Conservation (phyloP, 2,888 invertebrate species). For the Apamea epomidion region DNA sequence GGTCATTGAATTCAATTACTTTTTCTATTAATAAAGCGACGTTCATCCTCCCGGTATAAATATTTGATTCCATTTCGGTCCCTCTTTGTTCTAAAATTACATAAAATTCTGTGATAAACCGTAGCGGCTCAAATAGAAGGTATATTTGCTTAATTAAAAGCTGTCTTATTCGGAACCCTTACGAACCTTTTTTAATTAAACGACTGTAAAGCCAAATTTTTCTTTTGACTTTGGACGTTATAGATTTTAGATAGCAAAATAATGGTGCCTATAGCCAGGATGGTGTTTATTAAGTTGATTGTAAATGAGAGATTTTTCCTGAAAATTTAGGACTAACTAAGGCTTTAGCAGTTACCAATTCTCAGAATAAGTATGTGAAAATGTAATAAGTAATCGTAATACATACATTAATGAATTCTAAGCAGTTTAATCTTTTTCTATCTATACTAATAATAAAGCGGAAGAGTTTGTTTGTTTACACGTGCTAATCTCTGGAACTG, state of each 20-base stretch:
- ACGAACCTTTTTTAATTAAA: conserved; percentile 47
- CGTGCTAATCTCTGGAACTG: too few relatives aligned
- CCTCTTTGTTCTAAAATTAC: neutral
- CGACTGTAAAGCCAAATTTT: conserved; percentile 10
- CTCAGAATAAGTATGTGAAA: neutral
- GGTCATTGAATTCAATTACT: neutral
- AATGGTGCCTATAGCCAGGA: neutral
- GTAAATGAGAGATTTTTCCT: neutral
- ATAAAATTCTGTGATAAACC: conserved; percentile 13
- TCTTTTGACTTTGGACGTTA: neutral
- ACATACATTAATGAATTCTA: neutral
- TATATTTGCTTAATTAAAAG: conserved; percentile 43
- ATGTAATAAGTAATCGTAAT: neutral
- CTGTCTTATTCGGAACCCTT: conserved; percentile 19
- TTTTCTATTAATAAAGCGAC: neutral
- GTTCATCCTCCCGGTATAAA: conserved; percentile 15
- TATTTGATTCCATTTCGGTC: conserved; percentile 16
- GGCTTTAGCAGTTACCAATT: neutral
- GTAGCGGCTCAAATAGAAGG: conserved; percentile 13
- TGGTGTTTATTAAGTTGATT: neutral
- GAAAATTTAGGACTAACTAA: neutral
- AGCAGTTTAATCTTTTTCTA: neutral
- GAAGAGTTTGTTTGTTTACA: neutral
- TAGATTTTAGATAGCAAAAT: neutral
- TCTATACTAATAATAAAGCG: too few relatives aligned